These are phyloP conservation scores for Drosophila seguyi DNA, from an alignment of 1,140 invertebrate species.

Conservation along the genomic window DNA sequence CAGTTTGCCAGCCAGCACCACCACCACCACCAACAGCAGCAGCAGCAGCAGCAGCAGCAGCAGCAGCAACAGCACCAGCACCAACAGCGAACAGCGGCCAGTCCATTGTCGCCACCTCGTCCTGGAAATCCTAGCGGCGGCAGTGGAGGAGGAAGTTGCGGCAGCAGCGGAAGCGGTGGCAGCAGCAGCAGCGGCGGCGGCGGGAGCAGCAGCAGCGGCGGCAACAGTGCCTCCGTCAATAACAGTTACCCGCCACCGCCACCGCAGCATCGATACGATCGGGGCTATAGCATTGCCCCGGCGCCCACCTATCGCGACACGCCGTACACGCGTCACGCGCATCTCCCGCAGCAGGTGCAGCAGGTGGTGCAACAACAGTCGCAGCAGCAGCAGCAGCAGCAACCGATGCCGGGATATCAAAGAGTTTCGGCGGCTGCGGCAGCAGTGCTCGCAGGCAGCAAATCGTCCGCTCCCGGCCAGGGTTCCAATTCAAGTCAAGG, in stretches of 20 bases:
- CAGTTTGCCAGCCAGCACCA: constrained; percentile 66
- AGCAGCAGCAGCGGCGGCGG: constrained; percentile 43
- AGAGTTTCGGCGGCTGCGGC: constrained; percentile 50
- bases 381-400: constrained; percentile 11
- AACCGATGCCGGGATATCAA: constrained; percentile 66
- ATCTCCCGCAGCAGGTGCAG: constrained; percentile 43
- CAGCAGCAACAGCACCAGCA: constrained; percentile 70
- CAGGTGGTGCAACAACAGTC: constrained; percentile 37
- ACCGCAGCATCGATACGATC: constrained; percentile 65
- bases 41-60: constrained; percentile 56
- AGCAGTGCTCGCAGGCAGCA: constrained; percentile 12
- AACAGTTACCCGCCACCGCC: constrained; percentile 69
- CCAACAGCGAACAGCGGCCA: constrained; percentile 76
- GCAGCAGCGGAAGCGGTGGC: constrained; percentile 44
- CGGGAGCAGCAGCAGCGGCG: constrained; percentile 40
- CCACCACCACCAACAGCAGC: constrained; percentile 62
- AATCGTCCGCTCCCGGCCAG: constrained; percentile 10
- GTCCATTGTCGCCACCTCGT: constrained; percentile 80
- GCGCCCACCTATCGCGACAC: constrained; percentile 76
- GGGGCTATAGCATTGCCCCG: constrained; percentile 60
- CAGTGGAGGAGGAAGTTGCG: constrained; percentile 12
- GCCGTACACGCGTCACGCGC: constrained; percentile 77
- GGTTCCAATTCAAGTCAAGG: constrained; percentile 15
- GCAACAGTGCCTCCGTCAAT: constrained; percentile 60
- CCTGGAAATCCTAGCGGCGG: constrained; percentile 54